Evolutionary conservation across 2,888 invertebrate genomes (phyloP), one percentile per base, ranked within the genome.

Genomic region (Drosophila suboccidentalis): DNA sequence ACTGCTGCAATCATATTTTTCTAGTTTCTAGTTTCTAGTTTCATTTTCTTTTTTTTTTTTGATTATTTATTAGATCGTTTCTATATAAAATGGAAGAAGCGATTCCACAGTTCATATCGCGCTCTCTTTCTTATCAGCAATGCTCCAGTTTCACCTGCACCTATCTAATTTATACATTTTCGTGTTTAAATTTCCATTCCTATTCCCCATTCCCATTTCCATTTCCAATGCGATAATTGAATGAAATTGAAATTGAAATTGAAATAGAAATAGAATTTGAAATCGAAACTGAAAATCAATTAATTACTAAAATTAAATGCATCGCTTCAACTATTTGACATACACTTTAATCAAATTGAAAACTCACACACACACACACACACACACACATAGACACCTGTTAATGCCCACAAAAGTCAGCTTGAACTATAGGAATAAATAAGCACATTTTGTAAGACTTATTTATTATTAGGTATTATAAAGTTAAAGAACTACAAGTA

Each of bases 41-140:
- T 29, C 29, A n/a, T 8, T 29, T 8, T 29, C 29, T 8, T 6
- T 44, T 44, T 22, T 4, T 19, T 22, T 39, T 29, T 10, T 22
- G 32, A 41, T 71, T 78, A 78, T 80, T 72, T 75, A 75, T 80
- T 72, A 49, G 66, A 80, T 79, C 58, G 78, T 47, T 57, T 32
- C 55, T 70, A 68, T n/a, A n/a, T n/a, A n/a, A n/a, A n/a, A n/a
- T n/a, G n/a, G n/a, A n/a, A n/a, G n/a, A n/a, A n/a, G n/a, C n/a
- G n/a, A 17, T 61, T 44, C 36, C 26, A 39, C 41, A 50, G 34
- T 13, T 59, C 26, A 46, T 34, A 38, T 50, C 39, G 11, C 43
- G 17, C 11, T 55, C 39, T 43, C 58, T 57, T 17, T 49, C 47
- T 59, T 80, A 80, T 80, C 80, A 75, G 62, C 41, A 36, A 17